These are phyloP conservation scores for Prostheceraeus crozeri DNA, from an alignment of 2,888 invertebrate species.

Conservation along the genomic window DNA sequence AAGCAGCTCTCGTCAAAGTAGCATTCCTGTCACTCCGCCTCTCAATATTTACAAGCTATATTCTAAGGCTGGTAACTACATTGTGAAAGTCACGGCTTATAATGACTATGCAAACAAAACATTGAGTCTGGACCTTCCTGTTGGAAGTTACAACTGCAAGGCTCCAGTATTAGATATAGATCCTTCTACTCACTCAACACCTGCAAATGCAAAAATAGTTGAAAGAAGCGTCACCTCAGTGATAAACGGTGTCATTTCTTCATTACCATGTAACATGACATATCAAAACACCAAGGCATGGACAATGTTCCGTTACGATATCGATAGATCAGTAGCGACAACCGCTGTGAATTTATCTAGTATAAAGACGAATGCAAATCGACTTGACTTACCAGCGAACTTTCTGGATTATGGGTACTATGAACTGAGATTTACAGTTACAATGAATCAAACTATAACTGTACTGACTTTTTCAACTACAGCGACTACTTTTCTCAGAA, in stretches of 20 bases:
- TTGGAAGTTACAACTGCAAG: constrained; percentile 23
- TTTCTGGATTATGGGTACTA: constrained; percentile 52
- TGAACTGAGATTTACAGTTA: constrained; percentile 48
- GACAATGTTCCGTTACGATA: constrained; percentile 39
- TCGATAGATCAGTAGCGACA: background rate
- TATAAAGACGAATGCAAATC: constrained; percentile 38
- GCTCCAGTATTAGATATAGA: constrained; percentile 33
- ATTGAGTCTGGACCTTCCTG: constrained; percentile 32
- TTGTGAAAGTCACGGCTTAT: constrained; percentile 31
- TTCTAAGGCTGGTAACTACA: constrained; percentile 30
- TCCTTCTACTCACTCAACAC: background rate
- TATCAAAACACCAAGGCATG: constrained; percentile 47
- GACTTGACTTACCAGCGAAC: constrained; percentile 45
- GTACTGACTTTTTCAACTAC: constrained; percentile 40
- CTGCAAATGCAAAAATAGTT: constrained; percentile 30
- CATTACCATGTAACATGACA: constrained; percentile 45
- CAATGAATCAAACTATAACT: constrained; percentile 44
- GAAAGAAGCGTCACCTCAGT: constrained; percentile 32
- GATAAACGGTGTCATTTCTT: constrained; percentile 43
- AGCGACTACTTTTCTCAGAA: constrained; percentile 45
- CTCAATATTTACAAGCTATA: too few relatives aligned
- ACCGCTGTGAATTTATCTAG: constrained; percentile 12
- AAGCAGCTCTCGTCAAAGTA: too few relatives aligned
- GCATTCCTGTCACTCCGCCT: too few relatives aligned
- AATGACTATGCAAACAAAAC: constrained; percentile 37